These are phyloP conservation scores for Melanotus villosus DNA, from an alignment of 2,888 invertebrate species.

Conservation along the genomic window DNA sequence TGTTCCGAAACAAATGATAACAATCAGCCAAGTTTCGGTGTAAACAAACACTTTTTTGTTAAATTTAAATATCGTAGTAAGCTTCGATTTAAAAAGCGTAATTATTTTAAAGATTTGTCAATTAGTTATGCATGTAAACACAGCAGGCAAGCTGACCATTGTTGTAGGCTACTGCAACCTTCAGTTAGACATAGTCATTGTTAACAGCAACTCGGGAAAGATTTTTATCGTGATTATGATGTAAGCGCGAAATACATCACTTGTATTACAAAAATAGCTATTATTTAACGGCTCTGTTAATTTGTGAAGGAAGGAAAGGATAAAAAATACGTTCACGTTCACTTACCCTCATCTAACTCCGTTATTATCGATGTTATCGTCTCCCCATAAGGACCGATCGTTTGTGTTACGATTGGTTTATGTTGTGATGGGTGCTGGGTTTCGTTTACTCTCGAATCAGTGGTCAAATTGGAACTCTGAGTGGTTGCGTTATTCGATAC, in stretches of 20 bases:
- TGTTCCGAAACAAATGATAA: too few relatives aligned
- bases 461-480: too few relatives aligned
- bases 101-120: conserved; percentile 41
- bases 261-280: conserved; percentile 36
- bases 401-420: conserved; percentile 54
- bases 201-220: conserved; percentile 47
- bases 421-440: too few relatives aligned
- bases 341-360: conserved; percentile 62
- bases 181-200: conserved; percentile 46
- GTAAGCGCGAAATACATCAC: conserved; percentile 46
- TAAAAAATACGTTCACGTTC: conserved; percentile 22
- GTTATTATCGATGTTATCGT: conserved; percentile 65
- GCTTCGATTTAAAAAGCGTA: too few relatives aligned
- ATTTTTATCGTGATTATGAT: conserved; percentile 47
- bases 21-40: too few relatives aligned
- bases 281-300: conserved; percentile 24
- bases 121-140: conserved; percentile 53
- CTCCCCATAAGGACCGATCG: conserved; percentile 61
- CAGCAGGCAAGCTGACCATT: conserved; percentile 47
- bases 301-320: conserved; percentile 12
- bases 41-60: too few relatives aligned
- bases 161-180: conserved; percentile 50
- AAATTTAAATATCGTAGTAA: too few relatives aligned
- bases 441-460: too few relatives aligned
- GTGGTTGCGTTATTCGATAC: not conserved